Evolutionary conservation across 2,113 vertebrate species (phyloP), one percentile per base, ranked within the genome.

Genomic region (Synodontis membranacea): DNA sequence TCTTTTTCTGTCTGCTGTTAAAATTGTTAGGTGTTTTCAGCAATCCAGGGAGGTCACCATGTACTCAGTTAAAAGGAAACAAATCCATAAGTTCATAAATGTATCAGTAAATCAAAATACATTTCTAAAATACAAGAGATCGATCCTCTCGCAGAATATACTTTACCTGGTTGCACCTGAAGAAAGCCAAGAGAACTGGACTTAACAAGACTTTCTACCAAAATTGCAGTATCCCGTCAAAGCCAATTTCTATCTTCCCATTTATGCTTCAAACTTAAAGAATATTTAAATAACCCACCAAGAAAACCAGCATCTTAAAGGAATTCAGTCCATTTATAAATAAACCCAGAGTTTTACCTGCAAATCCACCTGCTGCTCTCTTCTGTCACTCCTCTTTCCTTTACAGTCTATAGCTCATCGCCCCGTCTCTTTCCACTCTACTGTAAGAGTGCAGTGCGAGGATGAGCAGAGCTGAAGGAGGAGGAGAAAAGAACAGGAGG

Each of bases 341-440:
- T 7, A 80, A 58, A 42, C 0, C 78, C 34, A 25, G 4, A 58
- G 52, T 58, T 80, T 58, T 80, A 80, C 78, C 80, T 82, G 37
- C 4, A 46, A 48, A 64, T 82, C 60, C 44, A 83, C 81, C 81
- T 83, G 81, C 60, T 66, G 44, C 81, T 82, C 80, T 83, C n/a
- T 48, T 34, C 31, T 2, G 60, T 52, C 44, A 28, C 42, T 64
- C 80, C 58, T 46, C 58, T 64, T 31, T 64, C 80, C 80, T 83
- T 50, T 48, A 68, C 58, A 48, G 81, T 84, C 80, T 74, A 80
- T 60, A 82, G 86, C 44, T 66, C 60, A 64, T 68, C 81, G 34
- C 44, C 60, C 17, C 44, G 62, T 83, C 81, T 50, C n/a, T 68
- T 15, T 83, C 60, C 58, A 34, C 37, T 83, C 42, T 68, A 83